Conservation (phyloP, 2,113 vertebrate species). For the Notothenia rossii region DNA sequence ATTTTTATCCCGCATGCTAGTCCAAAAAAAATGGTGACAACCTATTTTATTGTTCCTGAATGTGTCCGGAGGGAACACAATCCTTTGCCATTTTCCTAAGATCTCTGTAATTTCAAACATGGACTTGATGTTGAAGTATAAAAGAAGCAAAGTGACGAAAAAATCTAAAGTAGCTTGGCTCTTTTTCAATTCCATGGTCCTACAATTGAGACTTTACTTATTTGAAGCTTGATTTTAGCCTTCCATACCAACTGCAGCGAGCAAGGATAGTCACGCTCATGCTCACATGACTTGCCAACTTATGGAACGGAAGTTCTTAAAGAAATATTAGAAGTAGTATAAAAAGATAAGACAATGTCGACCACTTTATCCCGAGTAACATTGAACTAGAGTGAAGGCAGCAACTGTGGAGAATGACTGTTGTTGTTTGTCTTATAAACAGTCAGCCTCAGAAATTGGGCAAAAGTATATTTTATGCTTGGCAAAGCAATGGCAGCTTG, state of each 20-base stretch:
- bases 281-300: conserved; percentile 35
- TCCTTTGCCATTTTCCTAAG: conserved; percentile 23
- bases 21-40: conserved; percentile 29
- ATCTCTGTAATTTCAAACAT: conserved; percentile 51
- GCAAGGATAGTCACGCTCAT: background rate
- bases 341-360: conserved; percentile 40
- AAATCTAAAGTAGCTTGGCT: conserved; percentile 31
- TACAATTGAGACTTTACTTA: conserved; percentile 2
- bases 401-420: conserved; percentile 40
- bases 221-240: conserved; percentile 16
- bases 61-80: conserved; percentile 33
- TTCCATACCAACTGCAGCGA: background rate
- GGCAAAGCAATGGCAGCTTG: conserved; percentile 39
- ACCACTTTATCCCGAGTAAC: conserved; percentile 50
- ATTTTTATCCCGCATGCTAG: conserved; percentile 15
- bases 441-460: conserved; percentile 47
- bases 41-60: conserved; percentile 30
- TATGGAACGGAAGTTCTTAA: conserved; percentile 1
- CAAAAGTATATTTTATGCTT: conserved; percentile 34
- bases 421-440: conserved; percentile 65
- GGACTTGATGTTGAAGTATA: conserved; percentile 36
- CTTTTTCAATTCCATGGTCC: conserved; percentile 20
- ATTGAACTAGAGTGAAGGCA: conserved; percentile 42
- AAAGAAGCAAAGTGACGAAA: conserved; percentile 18
- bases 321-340: conserved; percentile 29